phyloP scores from a whole-genome alignment of 2,888 invertebrate genomes.

The Macaria liturata region DNA sequence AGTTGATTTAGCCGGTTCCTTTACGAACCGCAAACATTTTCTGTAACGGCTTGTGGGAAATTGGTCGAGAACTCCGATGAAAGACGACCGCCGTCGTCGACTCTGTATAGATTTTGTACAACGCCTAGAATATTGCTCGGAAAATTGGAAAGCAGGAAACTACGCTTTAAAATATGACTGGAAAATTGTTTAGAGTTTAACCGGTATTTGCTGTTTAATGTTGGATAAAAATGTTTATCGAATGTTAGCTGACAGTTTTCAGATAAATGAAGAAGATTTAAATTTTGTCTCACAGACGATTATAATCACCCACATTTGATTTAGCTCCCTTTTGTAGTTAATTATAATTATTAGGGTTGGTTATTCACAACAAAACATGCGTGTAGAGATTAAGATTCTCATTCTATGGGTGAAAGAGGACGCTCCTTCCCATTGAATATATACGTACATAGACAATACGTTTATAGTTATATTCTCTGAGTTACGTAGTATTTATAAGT shows the following conservation, averaged over 20 bases:
- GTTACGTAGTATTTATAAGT: too few relatives aligned
- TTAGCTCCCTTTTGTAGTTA: conserved; percentile 12
- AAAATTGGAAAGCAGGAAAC: conserved; percentile 11
- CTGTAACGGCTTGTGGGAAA: background rate
- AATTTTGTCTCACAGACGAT: background rate
- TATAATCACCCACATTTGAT: conserved; percentile 10
- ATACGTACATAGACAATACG: background rate
- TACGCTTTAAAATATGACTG: conserved; percentile 5
- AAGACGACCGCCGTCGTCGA: conserved; percentile 6
- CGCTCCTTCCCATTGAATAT: conserved; percentile 1
- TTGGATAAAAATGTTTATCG: too few relatives aligned
- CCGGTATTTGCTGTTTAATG: too few relatives aligned
- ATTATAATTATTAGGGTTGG: conserved; percentile 31
- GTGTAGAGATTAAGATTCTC: conserved; percentile 32
- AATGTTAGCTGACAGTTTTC: too few relatives aligned
- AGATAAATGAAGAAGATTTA: too few relatives aligned
- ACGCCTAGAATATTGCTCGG: conserved; percentile 21
- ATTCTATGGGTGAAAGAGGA: conserved; percentile 28
- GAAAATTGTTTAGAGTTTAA: background rate
- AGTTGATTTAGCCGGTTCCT: too few relatives aligned
- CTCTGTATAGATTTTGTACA: conserved; percentile 11
- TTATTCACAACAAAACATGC: conserved; percentile 30
- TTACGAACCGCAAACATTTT: too few relatives aligned
- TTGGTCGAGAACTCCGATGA: conserved; percentile 6
- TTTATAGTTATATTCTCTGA: too few relatives aligned